Percentiles rank a stretch among this genome's conserved stretches.
Conservation (phyloP, 1,140 invertebrate genomes). For the Chionoecetes opilio region DNA sequence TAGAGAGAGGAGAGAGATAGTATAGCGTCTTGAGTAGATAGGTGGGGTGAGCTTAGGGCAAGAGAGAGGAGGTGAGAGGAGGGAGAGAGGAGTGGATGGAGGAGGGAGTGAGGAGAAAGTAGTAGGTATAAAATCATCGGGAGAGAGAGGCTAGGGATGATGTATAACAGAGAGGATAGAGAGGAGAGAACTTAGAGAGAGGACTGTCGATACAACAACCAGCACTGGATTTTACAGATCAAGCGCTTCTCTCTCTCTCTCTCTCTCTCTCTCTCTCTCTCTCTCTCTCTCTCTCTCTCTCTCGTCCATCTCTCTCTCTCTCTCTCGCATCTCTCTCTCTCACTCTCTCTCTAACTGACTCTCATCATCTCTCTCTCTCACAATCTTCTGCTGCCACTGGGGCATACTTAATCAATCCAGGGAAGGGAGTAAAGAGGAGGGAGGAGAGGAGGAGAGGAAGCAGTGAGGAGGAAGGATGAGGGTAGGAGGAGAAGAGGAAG, state of each 20-base stretch:
- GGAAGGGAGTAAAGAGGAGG: too few relatives aligned
- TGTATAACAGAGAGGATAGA: too few relatives aligned
- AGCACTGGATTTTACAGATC: neutral
- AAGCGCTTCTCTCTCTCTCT: neutral
- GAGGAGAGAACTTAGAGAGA: neutral
- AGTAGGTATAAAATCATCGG: neutral
- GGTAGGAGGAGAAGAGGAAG: neutral
- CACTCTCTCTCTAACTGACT: neutral
- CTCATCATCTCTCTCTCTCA: neutral
- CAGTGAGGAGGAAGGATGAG: neutral
- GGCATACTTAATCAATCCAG: constrained; percentile 17
- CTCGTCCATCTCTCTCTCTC: neutral
- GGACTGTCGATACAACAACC: too few relatives aligned
- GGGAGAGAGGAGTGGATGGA: neutral
- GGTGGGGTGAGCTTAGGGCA: neutral
- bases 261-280: neutral
- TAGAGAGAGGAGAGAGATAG: neutral
- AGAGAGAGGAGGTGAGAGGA: neutral
- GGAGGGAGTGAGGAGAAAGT: neutral
- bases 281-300: neutral
- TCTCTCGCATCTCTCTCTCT: too few relatives aligned
- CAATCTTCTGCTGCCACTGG: constrained; percentile 1
- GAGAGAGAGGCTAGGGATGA: too few relatives aligned
- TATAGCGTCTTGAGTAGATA: neutral
- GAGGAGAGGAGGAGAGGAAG: neutral